Evolutionary conservation across 2,113 vertebrate genomes (phyloP).

Genomic region (Eleginops maclovinus): DNA sequence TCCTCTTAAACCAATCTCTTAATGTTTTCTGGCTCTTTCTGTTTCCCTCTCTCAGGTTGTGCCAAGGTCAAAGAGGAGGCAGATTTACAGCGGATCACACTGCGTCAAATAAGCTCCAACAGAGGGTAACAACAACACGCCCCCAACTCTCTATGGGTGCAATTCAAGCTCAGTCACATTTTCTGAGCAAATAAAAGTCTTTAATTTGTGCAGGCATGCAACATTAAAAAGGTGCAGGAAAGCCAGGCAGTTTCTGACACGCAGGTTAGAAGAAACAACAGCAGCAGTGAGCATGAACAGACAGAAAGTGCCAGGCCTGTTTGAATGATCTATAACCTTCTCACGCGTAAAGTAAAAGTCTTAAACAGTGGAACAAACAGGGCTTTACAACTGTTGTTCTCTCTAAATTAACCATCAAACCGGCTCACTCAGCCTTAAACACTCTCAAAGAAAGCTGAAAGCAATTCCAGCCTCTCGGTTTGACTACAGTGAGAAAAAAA

Average conservation of each 20-base stretch:
- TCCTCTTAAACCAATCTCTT: slow-evolving; percentile 42
- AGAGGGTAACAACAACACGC: slow-evolving; percentile 34
- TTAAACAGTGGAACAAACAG: not conserved
- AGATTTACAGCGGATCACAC: slow-evolving; percentile 62
- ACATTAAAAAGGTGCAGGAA: slow-evolving; percentile 36
- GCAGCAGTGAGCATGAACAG: not conserved
- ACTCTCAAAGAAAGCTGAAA: not conserved
- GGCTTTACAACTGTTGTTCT: slow-evolving; percentile 2
- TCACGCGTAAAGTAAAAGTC: not conserved
- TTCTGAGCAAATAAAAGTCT: slow-evolving; percentile 53
- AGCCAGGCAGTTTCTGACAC: slow-evolving; percentile 33
- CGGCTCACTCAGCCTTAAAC: not conserved
- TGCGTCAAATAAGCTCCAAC: slow-evolving; percentile 54
- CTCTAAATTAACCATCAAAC: slow-evolving; percentile 1
- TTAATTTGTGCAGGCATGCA: slow-evolving; percentile 40
- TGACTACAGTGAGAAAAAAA: slow-evolving; percentile 13
- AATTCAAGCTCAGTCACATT: slow-evolving; percentile 62
- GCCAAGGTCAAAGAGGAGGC: slow-evolving; percentile 70
- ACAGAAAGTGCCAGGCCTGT: not conserved
- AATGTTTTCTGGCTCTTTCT: slow-evolving; percentile 4
- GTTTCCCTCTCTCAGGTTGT: slow-evolving; percentile 36
- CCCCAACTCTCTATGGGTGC: slow-evolving; percentile 11
- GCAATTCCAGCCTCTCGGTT: not conserved
- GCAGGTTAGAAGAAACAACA: slow-evolving; percentile 19
- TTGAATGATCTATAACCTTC: not conserved